These are phyloP conservation scores for Coendou prehensilis DNA, from an alignment of 2,797 vertebrate genomes.

Conservation along the genomic window DNA sequence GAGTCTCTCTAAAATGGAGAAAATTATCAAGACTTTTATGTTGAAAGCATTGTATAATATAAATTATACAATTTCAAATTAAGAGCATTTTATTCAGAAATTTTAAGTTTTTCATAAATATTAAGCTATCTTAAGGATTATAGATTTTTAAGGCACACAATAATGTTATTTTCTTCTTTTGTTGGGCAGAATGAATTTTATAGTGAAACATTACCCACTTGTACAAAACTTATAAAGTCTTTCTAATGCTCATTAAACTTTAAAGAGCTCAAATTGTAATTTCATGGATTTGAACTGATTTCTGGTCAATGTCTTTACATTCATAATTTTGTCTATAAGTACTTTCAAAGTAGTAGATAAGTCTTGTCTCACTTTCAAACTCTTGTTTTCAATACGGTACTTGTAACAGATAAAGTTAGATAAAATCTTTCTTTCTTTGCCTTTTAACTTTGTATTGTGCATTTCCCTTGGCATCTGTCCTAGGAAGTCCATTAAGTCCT, in stretches of 20 bases:
- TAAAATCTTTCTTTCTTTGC: slow-evolving; percentile 79
- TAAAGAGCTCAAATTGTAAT: slow-evolving; percentile 69
- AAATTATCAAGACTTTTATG: background rate
- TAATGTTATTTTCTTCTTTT: background rate
- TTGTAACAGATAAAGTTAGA: slow-evolving; percentile 76
- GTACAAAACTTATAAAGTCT: slow-evolving; percentile 73
- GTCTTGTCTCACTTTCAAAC: slow-evolving; percentile 67
- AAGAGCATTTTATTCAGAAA: background rate
- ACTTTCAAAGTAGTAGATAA: slow-evolving; percentile 67
- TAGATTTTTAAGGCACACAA: background rate
- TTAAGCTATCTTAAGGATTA: background rate
- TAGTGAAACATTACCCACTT: slow-evolving; percentile 65
- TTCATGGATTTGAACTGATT: slow-evolving; percentile 75
- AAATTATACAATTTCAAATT: slow-evolving; percentile 6
- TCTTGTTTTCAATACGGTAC: slow-evolving; percentile 63
- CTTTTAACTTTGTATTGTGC: slow-evolving; percentile 69
- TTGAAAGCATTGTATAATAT: background rate
- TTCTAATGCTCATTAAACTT: slow-evolving; percentile 75
- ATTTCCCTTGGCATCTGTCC: slow-evolving; percentile 80
- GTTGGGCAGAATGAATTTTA: slow-evolving; percentile 32
- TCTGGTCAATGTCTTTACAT: slow-evolving; percentile 70
- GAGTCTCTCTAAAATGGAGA: background rate
- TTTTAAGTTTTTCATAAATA: background rate
- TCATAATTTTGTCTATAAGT: slow-evolving; percentile 63
- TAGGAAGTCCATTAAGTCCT: slow-evolving; percentile 80